phyloP scores from a whole-genome alignment of 2,113 vertebrate species.

The Calidris pugnax region DNA sequence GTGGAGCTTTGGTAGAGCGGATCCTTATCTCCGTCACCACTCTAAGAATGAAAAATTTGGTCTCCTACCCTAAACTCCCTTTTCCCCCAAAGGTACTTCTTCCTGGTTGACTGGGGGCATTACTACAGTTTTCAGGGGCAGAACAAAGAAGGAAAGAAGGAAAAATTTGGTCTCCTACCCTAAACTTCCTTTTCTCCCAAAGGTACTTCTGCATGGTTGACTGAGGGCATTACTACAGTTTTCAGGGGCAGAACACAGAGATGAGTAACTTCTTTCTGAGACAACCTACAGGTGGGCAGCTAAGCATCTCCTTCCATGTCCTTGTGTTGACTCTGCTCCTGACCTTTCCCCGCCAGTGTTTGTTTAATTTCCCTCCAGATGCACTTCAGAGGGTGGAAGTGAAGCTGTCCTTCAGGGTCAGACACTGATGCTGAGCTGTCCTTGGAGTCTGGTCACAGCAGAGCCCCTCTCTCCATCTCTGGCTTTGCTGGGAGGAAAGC shows the following conservation, averaged over 20 bases:
- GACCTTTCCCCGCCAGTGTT: background rate
- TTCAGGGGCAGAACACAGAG: background rate
- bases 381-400: background rate
- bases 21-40: background rate
- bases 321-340: background rate
- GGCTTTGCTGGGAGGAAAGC: background rate
- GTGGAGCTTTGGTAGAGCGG: background rate
- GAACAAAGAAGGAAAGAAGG: background rate
- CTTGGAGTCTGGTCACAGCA: background rate
- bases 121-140: background rate
- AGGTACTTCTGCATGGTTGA: background rate
- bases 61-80: background rate
- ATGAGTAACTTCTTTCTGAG: background rate
- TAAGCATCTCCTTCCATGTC: background rate
- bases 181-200: background rate
- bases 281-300: background rate
- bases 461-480: background rate
- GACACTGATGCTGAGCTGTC: background rate
- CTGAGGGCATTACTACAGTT: background rate
- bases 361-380: background rate
- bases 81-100: background rate
- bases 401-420: background rate
- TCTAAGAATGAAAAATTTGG: background rate
- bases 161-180: background rate
- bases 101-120: rapidly evolving